phyloP scores from a whole-genome alignment of 2,797 vertebrate genomes.

The Okamejei kenojei region DNA sequence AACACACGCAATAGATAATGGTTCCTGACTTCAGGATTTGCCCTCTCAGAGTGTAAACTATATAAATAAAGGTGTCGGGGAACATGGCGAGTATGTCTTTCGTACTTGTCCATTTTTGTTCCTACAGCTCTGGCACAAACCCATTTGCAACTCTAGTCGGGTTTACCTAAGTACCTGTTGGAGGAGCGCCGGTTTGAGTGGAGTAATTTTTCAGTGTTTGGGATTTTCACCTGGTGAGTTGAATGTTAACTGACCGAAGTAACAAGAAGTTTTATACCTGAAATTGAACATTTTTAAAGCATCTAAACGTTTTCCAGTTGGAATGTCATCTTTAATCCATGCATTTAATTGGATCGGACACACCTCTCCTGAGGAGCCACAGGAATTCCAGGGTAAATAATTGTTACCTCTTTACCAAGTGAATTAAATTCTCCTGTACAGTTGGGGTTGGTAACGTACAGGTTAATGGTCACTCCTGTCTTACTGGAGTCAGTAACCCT shows the following conservation, averaged over 20 bases:
- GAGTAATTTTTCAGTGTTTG: background rate
- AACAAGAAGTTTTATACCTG: background rate
- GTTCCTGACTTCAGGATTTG: background rate
- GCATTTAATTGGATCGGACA: background rate
- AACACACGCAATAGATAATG: background rate
- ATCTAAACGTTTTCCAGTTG: background rate
- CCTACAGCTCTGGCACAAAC: background rate
- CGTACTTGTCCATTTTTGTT: background rate
- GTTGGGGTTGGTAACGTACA: background rate
- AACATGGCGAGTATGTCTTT: no score
- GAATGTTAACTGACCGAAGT: background rate
- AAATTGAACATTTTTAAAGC: background rate
- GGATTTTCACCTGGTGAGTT: background rate
- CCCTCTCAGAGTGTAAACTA: background rate
- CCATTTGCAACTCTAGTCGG: background rate
- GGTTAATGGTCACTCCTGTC: background rate
- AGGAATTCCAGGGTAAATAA: background rate
- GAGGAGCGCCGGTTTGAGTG: background rate
- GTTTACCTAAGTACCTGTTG: background rate
- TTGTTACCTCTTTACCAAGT: background rate
- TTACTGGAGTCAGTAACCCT: background rate
- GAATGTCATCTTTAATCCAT: background rate
- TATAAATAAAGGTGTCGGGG: background rate
- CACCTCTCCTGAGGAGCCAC: background rate
- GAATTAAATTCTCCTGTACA: background rate